Base-by-base conservation (phyloP, 2,888 invertebrate species). In the Epiblema foenella region DNA sequence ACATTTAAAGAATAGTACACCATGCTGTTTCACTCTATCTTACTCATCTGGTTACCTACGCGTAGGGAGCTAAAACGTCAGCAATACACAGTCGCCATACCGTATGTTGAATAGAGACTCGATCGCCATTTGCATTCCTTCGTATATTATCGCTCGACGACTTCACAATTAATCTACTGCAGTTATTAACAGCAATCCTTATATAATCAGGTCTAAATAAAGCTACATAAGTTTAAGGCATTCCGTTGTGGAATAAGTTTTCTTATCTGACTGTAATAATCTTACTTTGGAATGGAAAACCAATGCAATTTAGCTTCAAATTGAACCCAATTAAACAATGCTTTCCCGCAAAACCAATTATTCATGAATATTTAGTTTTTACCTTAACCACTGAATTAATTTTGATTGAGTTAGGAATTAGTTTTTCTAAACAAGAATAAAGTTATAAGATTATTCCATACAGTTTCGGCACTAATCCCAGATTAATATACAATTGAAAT, bases 251-350 rank as follows among this genome's bases (percentile, higher is more conserved):
- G 39, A 64, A 52, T 64, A 64, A 37, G 39, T 15, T 62, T 20
- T 64, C 37, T 51, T 64, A 64, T 64, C 64, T 54, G 52, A 64
- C 64, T 64, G 24, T 39, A 52, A 52, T 11, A 54, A 54, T 54
- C 54, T n/a, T 24, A 46, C 46, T 29, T 60, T 17, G 12, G n/a
- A 60, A 60, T 60, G 60, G 59, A 9, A 42, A 18, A 63, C 49
- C 18, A 33, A 51, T 49, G 17, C 20, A 52, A 18, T 15, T 49
- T 24, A 62, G 20, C 12, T 24, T 7, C 20, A 15, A 20, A n/a
- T 29, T 2, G 9, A 18, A 46, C 1, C 42, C 15, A 29, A 10
- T 24, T 15, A 56, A 24, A 54, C 29, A 12, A 42, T 15, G 15
- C 15, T n/a, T n/a, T n/a, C n/a, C n/a, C n/a, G n/a, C n/a, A n/a